These are phyloP conservation scores for Menura novaehollandiae DNA, from an alignment of 2,113 vertebrate species.

Conservation along the genomic window DNA sequence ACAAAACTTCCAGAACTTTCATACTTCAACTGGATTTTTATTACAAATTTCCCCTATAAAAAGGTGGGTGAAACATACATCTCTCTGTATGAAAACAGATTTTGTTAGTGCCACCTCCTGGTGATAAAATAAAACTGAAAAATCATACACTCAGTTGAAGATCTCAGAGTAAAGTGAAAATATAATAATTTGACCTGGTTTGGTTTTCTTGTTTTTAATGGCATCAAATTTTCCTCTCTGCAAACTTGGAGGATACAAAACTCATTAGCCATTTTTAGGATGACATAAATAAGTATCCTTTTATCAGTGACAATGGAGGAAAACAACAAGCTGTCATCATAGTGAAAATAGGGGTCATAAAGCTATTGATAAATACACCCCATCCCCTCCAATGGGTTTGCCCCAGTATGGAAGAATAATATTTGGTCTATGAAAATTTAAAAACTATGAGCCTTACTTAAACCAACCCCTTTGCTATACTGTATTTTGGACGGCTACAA, in stretches of 20 bases:
- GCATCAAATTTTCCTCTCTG: background rate
- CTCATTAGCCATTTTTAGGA: background rate
- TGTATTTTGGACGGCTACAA: background rate
- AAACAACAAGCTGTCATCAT: background rate
- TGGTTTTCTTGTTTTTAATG: background rate
- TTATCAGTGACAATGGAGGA: background rate
- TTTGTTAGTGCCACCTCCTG: constrained; percentile 71
- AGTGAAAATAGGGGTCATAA: background rate
- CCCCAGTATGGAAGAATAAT: background rate
- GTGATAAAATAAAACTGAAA: constrained; percentile 60
- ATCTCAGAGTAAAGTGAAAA: background rate
- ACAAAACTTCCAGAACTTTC: background rate
- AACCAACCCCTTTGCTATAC: background rate
- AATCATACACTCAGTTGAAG: background rate
- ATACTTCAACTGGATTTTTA: background rate
- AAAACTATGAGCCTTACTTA: background rate
- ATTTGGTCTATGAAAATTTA: background rate
- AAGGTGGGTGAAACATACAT: background rate
- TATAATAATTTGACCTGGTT: background rate
- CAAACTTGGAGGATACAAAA: background rate
- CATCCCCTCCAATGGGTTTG: background rate
- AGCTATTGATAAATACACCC: background rate
- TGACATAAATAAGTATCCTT: background rate
- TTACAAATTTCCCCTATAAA: constrained; percentile 14
- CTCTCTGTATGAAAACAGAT: constrained; percentile 10